Evolutionary conservation across 1,140 invertebrate species (phyloP).

Genomic region (Scylla paramamosain): DNA sequence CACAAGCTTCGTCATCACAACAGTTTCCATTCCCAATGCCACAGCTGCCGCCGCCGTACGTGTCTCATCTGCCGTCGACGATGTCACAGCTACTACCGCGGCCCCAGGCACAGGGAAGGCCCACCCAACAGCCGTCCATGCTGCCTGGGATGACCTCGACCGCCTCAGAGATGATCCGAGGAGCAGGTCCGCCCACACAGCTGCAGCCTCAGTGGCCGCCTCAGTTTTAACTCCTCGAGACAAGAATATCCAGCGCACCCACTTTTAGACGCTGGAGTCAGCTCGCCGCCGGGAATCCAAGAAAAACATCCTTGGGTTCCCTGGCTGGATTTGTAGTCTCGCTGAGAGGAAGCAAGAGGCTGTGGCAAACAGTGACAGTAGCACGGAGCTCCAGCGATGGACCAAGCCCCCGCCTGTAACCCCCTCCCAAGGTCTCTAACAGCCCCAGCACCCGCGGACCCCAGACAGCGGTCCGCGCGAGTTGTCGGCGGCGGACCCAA

Average conservation of each 20-base stretch:
- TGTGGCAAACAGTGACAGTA: constrained; percentile 40
- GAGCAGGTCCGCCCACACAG: not conserved
- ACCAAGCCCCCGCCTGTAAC: constrained; percentile 4
- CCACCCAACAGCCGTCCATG: constrained; percentile 28
- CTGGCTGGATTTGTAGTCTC: not conserved
- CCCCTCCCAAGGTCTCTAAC: constrained; percentile 47
- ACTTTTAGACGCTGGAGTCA: not conserved
- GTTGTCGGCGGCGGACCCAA: not conserved
- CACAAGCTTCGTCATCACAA: constrained; percentile 48
- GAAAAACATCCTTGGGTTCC: not conserved
- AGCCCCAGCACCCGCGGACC: not conserved
- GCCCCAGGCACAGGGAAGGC: not conserved
- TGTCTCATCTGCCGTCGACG: not conserved
- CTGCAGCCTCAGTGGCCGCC: constrained; percentile 53
- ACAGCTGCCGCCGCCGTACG: constrained; percentile 39
- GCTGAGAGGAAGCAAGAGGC: not conserved
- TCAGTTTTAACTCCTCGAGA: constrained; percentile 17
- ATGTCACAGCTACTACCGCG: constrained; percentile 29
- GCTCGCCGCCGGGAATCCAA: not conserved
- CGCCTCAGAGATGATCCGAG: constrained; percentile 47
- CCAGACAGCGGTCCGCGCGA: constrained; percentile 7
- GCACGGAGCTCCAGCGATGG: constrained; percentile 42
- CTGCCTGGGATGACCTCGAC: constrained; percentile 36
- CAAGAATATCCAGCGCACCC: not conserved
- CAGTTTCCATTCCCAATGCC: constrained; percentile 60